Conservation (phyloP, 2,888 invertebrate species). For the Eristalis intricaria region DNA sequence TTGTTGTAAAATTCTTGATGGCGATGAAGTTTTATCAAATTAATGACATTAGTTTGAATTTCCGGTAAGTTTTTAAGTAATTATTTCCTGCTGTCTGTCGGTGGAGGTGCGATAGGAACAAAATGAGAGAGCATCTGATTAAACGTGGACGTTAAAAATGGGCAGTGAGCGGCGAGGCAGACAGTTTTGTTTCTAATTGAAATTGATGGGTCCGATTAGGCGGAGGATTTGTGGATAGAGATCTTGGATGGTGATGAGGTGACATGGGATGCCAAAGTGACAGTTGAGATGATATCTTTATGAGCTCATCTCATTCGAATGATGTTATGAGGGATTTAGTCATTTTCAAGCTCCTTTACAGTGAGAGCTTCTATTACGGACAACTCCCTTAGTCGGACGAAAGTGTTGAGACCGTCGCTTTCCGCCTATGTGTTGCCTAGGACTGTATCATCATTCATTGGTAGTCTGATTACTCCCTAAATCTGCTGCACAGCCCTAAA, state of each 20-base stretch:
- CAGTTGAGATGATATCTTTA: not conserved
- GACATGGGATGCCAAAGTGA: not conserved
- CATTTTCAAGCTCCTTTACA: too few relatives aligned
- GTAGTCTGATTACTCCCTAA: too few relatives aligned
- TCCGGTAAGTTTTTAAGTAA: constrained; percentile 51
- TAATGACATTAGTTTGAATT: constrained; percentile 56
- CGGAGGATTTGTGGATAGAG: not conserved
- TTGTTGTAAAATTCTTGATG: not conserved
- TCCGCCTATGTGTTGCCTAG: too few relatives aligned
- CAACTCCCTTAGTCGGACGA: too few relatives aligned
- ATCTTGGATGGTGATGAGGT: not conserved
- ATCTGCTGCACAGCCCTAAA: too few relatives aligned
- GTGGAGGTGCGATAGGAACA: constrained; percentile 18
- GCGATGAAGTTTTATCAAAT: constrained; percentile 47
- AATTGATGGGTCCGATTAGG: constrained; percentile 36
- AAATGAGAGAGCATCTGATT: constrained; percentile 42
- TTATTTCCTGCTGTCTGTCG: constrained; percentile 39
- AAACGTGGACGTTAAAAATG: constrained; percentile 25
- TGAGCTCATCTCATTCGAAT: not conserved
- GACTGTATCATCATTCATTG: too few relatives aligned
- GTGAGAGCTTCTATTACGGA: too few relatives aligned
- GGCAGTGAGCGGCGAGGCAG: not conserved
- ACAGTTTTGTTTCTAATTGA: constrained; percentile 20
- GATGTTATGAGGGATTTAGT: too few relatives aligned
- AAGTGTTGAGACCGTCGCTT: too few relatives aligned